Base-by-base conservation (phyloP, 2,113 vertebrate species). In the Oenanthe melanoleuca region DNA sequence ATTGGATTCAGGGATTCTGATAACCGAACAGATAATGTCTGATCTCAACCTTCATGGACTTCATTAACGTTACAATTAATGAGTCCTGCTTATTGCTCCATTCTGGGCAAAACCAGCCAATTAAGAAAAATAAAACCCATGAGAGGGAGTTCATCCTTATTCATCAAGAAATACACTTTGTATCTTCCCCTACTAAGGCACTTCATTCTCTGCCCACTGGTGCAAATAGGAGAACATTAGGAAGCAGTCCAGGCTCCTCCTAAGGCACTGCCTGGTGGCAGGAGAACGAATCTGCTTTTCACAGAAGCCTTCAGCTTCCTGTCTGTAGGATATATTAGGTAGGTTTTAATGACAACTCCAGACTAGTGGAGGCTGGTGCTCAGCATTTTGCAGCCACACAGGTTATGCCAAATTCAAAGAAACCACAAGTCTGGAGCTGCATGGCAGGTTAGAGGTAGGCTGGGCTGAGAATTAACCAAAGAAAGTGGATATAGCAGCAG, bases 281-380 rank as follows among this genome's bases (percentile, higher is more conserved):
- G 45, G 56, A 65, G 65, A 72, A 53, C 1, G 0, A 71, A 57
- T 20, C 57, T 86, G 50, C 87, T 80, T 95, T 75, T 69, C 91
- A 91, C 61, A 75, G 78, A 79, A 72, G 33, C 70, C 90, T 87
- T 17, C 53, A 52, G 56, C 66, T 93, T 87, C 77, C 60, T 91
- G 73, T n/a, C 91, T 81, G 61, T 38, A 47, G 80, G 84, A 79
- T 19, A 0, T n/a, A 67, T 72, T 75, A 72, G 72, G 37, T 60
- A 64, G 64, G 23, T 67, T 92, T 92, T 97, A 94, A 95, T 87
- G 91, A 92, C 84, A 85, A 50, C 70, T 96, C 84, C 91, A 95
- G 91, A 73, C 61, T 50, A 79, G 50, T 6, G 50, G 59, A 91
- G 66, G 57, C 70, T 87, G 78, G 49, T 4, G 8, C 70, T 61